Evolutionary conservation across 92 coral and sea anemone genomes (phyloP), one percentile per base, ranked within the genome.

Genomic region (Pocillopora meandrina): DNA sequence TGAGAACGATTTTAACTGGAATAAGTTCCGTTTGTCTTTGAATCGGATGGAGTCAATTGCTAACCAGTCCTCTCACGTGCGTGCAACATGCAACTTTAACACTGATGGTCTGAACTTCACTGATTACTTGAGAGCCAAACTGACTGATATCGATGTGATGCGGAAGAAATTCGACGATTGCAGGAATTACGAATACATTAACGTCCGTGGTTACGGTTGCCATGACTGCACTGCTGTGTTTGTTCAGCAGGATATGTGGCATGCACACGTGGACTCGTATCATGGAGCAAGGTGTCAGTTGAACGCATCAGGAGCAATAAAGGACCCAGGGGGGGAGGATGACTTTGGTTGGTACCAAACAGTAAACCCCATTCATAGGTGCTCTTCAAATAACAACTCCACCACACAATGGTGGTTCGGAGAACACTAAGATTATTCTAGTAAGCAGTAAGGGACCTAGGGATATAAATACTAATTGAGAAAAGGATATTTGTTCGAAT

Each of bases 401-500:
- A 87, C 90, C 13, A 87, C 90, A 9, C 90, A 87, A 18, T 87
- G 90, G 90, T 87, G 90, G 90, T 23, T 87, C 26, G 90, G 90
- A 10, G 49, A 42, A 42, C 49, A 42, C 5, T 0, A 7, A 42
- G 49, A 42, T 42, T 42, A 42, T 42, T 3, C 1, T 3, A 42
- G 49, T 26, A 3, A 42, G 49, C 49, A 42, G 49, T 42, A 42
- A 7, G 26, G 26, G 26, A 26, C 26, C 26, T 0, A 42, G 49
- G 49, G 49, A 2, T 42, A 1, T 42, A 42, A 1, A 42, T 42
- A 42, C 7, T 7, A 42, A 42, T 42, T 42, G 5, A 42, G 49
- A 0, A 0, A 26, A 26, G 0, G 26, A 26, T 26, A 26, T 26
- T 26, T 26, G 26, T 26, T 26, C 26, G 26, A 26, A 26, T 26